Evolutionary conservation across 1,140 invertebrate genomes (phyloP), one percentile per base, ranked within the genome.

Genomic region (Cheumatopsyche charites): DNA sequence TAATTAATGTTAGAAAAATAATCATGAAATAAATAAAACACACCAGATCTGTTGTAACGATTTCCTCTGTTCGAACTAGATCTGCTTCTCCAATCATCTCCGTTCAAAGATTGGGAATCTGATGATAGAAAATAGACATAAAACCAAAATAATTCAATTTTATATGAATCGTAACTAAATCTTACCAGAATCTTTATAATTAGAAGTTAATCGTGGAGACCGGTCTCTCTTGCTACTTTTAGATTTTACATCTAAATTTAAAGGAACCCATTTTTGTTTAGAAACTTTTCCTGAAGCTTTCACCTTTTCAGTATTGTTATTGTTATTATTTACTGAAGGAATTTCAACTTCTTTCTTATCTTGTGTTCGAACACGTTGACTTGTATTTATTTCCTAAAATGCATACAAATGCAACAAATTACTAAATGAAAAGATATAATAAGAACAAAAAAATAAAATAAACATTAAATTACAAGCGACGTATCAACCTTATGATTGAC

Each of bases 71-170:
- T 29, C 3, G 67, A 41, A 17, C 70, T 61, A 9, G 45, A 65
- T 26, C 70, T 42, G 1, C 67, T 17, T 62, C 71, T 36, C 74
- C 74, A 75, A 26, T 75, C 74, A 15, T 75, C 74, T 12, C 74
- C 74, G 45, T 75, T 75, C 13, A 75, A 49, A 0, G 74, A 75
- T 55, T 75, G 74, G 0, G 74, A 67, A 68, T 75, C 74, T 73
- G 42, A 61, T n/a, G n/a, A n/a, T n/a, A 69, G 69, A 21, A 7
- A 7, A 58, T 58, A 47, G 4, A 47, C 13, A n/a, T 6, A 47
- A 13, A 47, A 47, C 13, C 4, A n/a, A 36, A 4, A 36, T 36
- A 36, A 36, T 4, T 36, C 3, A 4, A 36, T 36, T 4, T 4
- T 36, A 49, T 49, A 15, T 4, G 13, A 49, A 5, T 5, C 45